Base-by-base conservation (phyloP, 2,797 vertebrate genomes). In the Gallirallus australis region DNA sequence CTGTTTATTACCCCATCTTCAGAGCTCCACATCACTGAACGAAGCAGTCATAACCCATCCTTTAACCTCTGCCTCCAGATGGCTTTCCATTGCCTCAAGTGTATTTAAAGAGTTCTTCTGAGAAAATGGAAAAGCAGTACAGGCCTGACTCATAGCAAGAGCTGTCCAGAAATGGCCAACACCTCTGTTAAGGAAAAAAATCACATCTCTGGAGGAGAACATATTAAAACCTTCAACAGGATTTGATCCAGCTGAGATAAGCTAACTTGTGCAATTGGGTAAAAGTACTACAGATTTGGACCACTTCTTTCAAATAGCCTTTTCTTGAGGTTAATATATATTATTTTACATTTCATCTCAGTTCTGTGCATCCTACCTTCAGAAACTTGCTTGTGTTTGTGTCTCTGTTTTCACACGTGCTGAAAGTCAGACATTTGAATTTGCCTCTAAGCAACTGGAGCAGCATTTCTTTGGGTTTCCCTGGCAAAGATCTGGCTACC, bases 21-120 rank as follows among this genome's bases (percentile, higher is more conserved):
- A 72, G 77, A 65, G 59, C 40, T 71, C 85, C 85, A 76, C 80
- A 65, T 84, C 83, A 39, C 71, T 75, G 81, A 84, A 25, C 0
- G 33, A 89, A 80, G 50, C 45, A 82, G 68, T n/a, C 89, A 53
- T 60, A 93, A 35, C 25, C 31, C 35, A 3, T 79, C 86, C 70
- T 95, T 90, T 88, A 90, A 42, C 42, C 40, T 86, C 93, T 96
- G 92, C 90, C 70, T 96, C 90, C 95, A 96, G 96, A 96, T 96
- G 95, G 78, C 75, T 96, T 97, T 96, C 95, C 86, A 94, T 94
- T 96, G 93, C 96, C 93, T 96, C 95, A 87, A 96, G 78, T n/a
- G 81, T 60, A 71, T 85, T 96, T 92, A 80, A 94, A 82, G 86
- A 73, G 89, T 47, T 94, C 80, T 92, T 94, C 92, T 96, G 92